phyloP scores from a whole-genome alignment of 2,888 invertebrate species.

The Eupithecia insigniata region DNA sequence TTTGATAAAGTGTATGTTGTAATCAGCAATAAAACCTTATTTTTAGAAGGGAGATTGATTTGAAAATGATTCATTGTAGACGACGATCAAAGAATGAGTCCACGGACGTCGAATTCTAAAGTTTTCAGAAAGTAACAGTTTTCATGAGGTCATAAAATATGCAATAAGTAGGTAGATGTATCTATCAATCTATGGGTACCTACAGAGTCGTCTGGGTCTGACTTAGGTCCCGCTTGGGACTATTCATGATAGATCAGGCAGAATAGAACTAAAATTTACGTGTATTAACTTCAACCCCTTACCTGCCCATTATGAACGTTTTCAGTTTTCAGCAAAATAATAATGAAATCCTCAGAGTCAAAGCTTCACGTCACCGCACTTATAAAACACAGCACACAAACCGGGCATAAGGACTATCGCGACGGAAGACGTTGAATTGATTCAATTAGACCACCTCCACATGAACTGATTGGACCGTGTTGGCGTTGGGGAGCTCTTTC shows the following conservation, averaged over 20 bases:
- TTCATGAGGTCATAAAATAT: neutral
- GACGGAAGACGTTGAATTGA: constrained; percentile 78
- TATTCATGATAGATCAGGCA: neutral
- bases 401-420: constrained; percentile 50
- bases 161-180: neutral
- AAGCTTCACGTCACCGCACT: constrained; percentile 51
- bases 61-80: neutral
- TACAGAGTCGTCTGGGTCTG: neutral
- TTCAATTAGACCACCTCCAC: constrained; percentile 64
- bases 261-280: neutral
- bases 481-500: constrained; percentile 57
- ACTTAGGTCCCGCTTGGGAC: neutral
- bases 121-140: neutral
- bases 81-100: neutral
- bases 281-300: constrained; percentile 16
- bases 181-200: too few species aligned
- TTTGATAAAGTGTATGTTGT: neutral
- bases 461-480: constrained; percentile 48
- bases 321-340: constrained; percentile 27
- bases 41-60: neutral
- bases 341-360: constrained; percentile 25
- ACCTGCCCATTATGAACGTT: constrained; percentile 57
- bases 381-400: constrained; percentile 45
- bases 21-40: neutral
- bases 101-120: neutral